phyloP scores from a whole-genome alignment of 2,888 invertebrate species.

The Drosophila peninsularis region DNA sequence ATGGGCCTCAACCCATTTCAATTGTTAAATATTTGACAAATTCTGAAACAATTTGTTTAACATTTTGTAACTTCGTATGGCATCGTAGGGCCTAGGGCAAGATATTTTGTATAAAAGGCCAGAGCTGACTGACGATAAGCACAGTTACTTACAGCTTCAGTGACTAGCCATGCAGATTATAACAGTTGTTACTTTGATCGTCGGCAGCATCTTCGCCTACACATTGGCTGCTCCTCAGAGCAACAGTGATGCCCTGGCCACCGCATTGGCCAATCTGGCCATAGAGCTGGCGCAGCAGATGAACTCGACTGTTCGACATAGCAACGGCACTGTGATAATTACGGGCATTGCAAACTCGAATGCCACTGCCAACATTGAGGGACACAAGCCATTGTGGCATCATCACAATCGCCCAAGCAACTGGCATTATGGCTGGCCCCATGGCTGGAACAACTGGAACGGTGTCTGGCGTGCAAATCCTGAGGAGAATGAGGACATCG shows the following conservation, averaged over 20 bases:
- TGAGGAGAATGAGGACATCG: too few species aligned
- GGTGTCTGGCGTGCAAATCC: too few species aligned
- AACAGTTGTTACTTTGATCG: slow-evolving; percentile 29
- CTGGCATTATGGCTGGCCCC: too few species aligned
- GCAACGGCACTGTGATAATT: slow-evolving; percentile 3
- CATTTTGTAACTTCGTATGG: too few species aligned
- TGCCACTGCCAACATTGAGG: slow-evolving; percentile 12
- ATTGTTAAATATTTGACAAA: slow-evolving; percentile 2
- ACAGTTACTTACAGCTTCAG: slow-evolving; percentile 25
- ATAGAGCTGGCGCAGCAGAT: slow-evolving; percentile 11
- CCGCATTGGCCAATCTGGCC: slow-evolving; percentile 19
- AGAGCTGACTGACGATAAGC: neutral
- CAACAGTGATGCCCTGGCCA: neutral
- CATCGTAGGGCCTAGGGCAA: too few species aligned
- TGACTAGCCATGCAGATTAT: slow-evolving; percentile 33
- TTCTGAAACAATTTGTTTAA: neutral
- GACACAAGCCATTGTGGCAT: too few species aligned
- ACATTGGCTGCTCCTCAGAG: slow-evolving; percentile 23
- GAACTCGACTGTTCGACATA: slow-evolving; percentile 11
- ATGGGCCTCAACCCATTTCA: neutral
- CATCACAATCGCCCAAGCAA: too few species aligned
- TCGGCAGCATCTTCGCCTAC: slow-evolving; percentile 38
- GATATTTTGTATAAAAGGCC: too few species aligned
- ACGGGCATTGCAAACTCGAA: slow-evolving; percentile 27
- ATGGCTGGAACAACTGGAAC: too few species aligned